A percentile compares a stretch with the other conserved stretches of the same genome.
phyloP scores from a whole-genome alignment of 1,140 invertebrate species.

The Apis cerana region DNA sequence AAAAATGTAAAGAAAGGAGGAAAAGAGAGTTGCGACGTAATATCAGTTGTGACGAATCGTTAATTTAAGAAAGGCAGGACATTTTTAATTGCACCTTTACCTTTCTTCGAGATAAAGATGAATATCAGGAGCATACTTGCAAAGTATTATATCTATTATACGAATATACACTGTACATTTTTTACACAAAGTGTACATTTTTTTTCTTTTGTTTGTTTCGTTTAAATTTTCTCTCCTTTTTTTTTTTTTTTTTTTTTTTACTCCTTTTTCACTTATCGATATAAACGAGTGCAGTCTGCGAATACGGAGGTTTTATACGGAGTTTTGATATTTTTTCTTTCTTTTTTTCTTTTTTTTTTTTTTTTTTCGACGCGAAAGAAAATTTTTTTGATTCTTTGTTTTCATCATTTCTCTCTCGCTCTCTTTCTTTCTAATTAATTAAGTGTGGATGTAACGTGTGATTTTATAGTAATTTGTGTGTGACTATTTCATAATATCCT shows the following conservation, averaged over 20 bases:
- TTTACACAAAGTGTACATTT: not conserved
- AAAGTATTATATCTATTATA: not conserved
- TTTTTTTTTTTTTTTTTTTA: not conserved
- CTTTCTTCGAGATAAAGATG: not conserved
- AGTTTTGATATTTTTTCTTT: too few relatives aligned
- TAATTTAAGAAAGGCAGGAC: conserved; percentile 8
- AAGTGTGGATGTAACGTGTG: conserved; percentile 56
- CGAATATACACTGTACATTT: not conserved
- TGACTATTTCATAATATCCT: conserved; percentile 38
- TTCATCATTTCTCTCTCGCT: conserved; percentile 14
- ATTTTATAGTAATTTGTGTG: conserved; percentile 57
- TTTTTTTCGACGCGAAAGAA: not conserved
- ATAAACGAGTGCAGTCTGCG: not conserved
- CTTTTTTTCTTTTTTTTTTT: too few relatives aligned
- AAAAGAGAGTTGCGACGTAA: not conserved
- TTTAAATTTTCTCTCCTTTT: not conserved
- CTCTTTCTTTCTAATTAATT: conserved; percentile 34
- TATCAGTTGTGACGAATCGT: not conserved
- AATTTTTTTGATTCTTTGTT: conserved; percentile 35
- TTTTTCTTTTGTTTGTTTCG: not conserved
- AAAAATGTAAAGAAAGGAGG: conserved; percentile 2
- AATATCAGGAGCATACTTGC: not conserved
- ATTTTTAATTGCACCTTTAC: conserved; percentile 1
- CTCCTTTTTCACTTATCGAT: not conserved
- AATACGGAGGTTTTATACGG: conserved; percentile 22